Conservation (phyloP, 1,140 invertebrate genomes). For the Drosophila pseudoobscura region DNA sequence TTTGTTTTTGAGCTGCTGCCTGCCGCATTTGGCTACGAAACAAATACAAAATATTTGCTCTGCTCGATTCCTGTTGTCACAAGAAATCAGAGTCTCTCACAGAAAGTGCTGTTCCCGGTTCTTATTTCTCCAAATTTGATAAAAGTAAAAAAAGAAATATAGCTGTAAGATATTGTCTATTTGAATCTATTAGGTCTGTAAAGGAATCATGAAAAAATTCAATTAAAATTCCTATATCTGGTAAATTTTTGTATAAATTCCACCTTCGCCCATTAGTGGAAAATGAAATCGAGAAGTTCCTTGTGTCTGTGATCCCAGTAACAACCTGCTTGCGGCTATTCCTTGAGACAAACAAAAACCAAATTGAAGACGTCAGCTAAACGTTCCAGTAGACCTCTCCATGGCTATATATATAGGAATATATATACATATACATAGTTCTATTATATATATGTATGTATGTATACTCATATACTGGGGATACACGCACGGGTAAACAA, state of each 20-base stretch:
- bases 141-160: too few species aligned
- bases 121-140: too few species aligned
- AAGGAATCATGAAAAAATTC: too few species aligned
- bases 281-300: too few species aligned
- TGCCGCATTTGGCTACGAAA: slow-evolving; percentile 58
- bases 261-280: neutral
- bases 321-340: slow-evolving; percentile 64
- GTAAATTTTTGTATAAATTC: too few species aligned
- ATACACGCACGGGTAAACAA: slow-evolving; percentile 78
- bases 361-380: slow-evolving; percentile 73
- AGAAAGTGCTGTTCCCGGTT: neutral
- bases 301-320: slow-evolving; percentile 21
- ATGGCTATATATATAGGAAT: slow-evolving; percentile 9
- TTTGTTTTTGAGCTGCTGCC: slow-evolving; percentile 58
- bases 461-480: slow-evolving; percentile 36
- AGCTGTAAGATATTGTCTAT: too few species aligned
- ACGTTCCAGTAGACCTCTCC: slow-evolving; percentile 24
- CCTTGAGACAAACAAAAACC: slow-evolving; percentile 62
- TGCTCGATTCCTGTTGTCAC: slow-evolving; percentile 56
- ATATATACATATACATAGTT: slow-evolving; percentile 7
- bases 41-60: slow-evolving; percentile 76
- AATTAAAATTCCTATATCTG: too few species aligned
- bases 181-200: too few species aligned
- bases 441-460: slow-evolving; percentile 7
- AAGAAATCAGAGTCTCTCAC: slow-evolving; percentile 62